Base-by-base conservation (phyloP, 2,113 vertebrate species). In the Aspidoscelis tigris region DNA sequence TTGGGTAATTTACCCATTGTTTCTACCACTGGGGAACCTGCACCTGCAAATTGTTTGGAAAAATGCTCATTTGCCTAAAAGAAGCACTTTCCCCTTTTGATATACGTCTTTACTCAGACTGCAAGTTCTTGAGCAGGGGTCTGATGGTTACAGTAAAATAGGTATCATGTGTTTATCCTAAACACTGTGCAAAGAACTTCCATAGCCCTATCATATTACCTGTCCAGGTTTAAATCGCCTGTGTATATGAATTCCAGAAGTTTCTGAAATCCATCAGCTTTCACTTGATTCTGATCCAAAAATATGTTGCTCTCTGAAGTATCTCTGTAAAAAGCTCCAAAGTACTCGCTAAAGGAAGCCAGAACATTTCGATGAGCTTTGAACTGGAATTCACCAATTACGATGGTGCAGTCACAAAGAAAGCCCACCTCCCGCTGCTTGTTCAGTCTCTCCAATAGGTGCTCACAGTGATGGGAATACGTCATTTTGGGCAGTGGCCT, bases 211-310 rank as follows among this genome's bases (percentile, higher is more conserved):
- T 50, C 11, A 71, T 26, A 80, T 94, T 95, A 99, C 98, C 98
- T 97, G 95, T 98, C 97, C 78, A 98, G 95, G 87, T 96, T 97
- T 95, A 99, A 96, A 83, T 98, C 96, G 80, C 98, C 98, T 0
- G 98, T 99, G 91, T 99, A 99, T 90, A 99, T 96, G 74, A 98
- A 99, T 75, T 98, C 97, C 96, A 99, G 91, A 66, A 99, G 95
- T 91, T 98, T 98, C 91, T 98, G 97, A 94, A 99, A 97, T 86
- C 97, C 97, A 72, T 97, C 95, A 5, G 96, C 96, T 88, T 96
- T 98, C 93, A 99, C 97, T 89, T 96, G 97, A 78, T 96, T 97
- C 20, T 98, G 97, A 94, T 99, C 98, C 92, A 99, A 85, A 43
- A 97, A 97, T 20, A 97, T 94, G 69, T 97, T 93, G 26, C 90